phyloP scores from a whole-genome alignment of 2,113 vertebrate genomes.

The Crotophaga sulcirostris region DNA sequence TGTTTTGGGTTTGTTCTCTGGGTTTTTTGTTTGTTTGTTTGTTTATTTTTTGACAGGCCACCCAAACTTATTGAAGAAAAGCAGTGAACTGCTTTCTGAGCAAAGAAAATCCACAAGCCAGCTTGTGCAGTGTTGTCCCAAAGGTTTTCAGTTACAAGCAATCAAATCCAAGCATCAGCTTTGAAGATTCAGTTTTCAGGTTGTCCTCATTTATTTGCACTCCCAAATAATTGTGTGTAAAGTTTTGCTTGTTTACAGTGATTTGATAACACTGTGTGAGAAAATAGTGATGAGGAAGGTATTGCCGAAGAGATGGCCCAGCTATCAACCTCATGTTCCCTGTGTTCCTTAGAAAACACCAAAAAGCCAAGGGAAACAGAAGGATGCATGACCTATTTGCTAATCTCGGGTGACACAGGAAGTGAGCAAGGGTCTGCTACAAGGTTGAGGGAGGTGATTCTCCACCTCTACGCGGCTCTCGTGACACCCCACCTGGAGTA shows the following conservation, averaged over 20 bases:
- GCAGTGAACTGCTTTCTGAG: not conserved
- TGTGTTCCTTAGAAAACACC: not conserved
- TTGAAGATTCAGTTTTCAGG: not conserved
- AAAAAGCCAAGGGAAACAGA: not conserved
- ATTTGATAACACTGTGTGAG: not conserved
- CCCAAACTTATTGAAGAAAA: not conserved
- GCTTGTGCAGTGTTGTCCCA: not conserved
- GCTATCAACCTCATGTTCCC: not conserved
- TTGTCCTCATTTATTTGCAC: not conserved
- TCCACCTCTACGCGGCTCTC: too few species aligned
- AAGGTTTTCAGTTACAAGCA: not conserved
- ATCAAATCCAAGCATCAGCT: not conserved
- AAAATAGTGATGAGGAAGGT: not conserved
- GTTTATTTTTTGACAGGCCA: not conserved
- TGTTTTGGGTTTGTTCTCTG: too few species aligned
- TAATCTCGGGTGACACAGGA: rapidly evolving
- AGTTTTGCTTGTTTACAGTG: not conserved
- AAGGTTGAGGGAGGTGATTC: not conserved
- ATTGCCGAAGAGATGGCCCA: not conserved
- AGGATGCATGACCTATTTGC: rapidly evolving
- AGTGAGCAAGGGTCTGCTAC: not conserved
- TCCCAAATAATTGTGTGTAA: not conserved
- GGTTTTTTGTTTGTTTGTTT: too few species aligned
- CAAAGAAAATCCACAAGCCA: not conserved
- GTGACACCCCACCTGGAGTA: too few species aligned